Evolutionary conservation across 2,797 vertebrate species (phyloP).

Genomic region (Bradypodion pumilum): DNA sequence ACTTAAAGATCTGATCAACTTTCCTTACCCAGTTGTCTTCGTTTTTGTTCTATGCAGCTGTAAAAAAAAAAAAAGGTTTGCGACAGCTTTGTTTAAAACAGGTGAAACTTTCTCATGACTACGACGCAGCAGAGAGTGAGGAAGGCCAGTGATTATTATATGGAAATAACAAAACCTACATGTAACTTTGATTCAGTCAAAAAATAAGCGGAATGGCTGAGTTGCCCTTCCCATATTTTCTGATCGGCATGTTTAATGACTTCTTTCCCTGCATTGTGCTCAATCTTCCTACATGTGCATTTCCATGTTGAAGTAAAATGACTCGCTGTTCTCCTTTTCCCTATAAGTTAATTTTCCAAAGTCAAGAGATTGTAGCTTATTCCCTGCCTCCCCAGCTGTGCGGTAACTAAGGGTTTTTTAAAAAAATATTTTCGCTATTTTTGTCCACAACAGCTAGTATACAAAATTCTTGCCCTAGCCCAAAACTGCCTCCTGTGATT

Average conservation of each 20-base stretch:
- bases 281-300: conserved; percentile 72
- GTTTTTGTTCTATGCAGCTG: conserved; percentile 71
- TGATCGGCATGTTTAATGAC: conserved; percentile 75
- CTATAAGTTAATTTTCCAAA: conserved; percentile 77
- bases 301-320: conserved; percentile 74
- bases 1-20: conserved; percentile 74
- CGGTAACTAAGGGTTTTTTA: conserved; percentile 70
- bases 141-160: conserved; percentile 69
- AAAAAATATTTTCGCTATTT: conserved; percentile 60
- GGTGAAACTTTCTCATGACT: conserved; percentile 62
- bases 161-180: conserved; percentile 70
- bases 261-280: conserved; percentile 72
- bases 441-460: conserved; percentile 70
- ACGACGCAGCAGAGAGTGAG: conserved; percentile 61
- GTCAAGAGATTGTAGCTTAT: conserved; percentile 74
- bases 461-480: conserved; percentile 69
- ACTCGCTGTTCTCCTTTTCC: conserved; percentile 73
- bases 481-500: conserved; percentile 73
- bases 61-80: conserved; percentile 59
- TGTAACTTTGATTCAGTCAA: conserved; percentile 65
- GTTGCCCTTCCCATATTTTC: conserved; percentile 68
- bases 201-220: conserved; percentile 68
- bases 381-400: conserved; percentile 73
- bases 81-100: conserved; percentile 66
- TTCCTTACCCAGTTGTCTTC: conserved; percentile 61